phyloP scores from a whole-genome alignment of 2,797 vertebrate species.

The Dromococcyx pavoninus region DNA sequence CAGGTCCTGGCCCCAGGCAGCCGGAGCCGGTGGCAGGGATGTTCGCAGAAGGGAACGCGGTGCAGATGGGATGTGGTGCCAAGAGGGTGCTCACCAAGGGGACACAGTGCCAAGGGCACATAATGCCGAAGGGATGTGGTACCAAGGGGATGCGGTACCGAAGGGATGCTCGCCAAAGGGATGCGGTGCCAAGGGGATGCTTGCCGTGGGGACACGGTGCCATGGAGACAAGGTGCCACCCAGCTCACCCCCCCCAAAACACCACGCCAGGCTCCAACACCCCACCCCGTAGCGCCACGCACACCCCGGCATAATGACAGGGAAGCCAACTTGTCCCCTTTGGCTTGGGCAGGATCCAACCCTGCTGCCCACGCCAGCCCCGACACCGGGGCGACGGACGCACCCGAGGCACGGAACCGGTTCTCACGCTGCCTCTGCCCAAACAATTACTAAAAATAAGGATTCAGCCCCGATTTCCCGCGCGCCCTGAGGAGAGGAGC shows the following conservation, averaged over 20 bases:
- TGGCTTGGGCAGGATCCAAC: neutral
- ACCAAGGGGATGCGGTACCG: no score
- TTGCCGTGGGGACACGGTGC: no score
- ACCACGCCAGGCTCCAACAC: neutral
- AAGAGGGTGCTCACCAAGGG: no score
- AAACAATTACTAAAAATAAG: neutral
- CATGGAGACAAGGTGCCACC: neutral
- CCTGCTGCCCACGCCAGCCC: neutral
- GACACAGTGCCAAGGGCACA: no score
- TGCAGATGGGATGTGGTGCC: no score
- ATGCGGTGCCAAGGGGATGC: no score
- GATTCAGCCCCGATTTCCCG: no score
- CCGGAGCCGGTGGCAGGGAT: neutral
- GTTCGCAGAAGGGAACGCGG: neutral
- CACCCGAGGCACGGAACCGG: neutral
- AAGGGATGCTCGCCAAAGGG: no score
- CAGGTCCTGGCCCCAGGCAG: neutral
- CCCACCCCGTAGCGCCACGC: neutral
- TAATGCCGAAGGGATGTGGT: no score
- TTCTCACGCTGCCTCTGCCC: neutral
- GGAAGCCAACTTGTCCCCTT: neutral
- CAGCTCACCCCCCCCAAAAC: neutral
- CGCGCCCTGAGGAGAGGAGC: no score
- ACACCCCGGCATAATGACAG: neutral
- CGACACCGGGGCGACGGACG: neutral